Conservation (phyloP, 2,888 invertebrate species). For the Aphidoletes aphidimyza region DNA sequence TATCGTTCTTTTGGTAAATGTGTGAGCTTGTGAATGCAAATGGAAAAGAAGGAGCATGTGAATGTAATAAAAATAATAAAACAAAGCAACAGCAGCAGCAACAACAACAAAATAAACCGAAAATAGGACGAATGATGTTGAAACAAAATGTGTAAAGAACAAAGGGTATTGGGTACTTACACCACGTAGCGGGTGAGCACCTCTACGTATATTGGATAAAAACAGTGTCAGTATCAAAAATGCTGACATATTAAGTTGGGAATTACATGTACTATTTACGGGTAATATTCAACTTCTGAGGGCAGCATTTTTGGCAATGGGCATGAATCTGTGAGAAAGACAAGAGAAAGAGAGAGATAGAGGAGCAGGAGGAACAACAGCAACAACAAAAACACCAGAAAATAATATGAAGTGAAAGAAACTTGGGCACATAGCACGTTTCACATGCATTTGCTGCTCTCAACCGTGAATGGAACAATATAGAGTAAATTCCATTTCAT, state of each 20-base stretch:
- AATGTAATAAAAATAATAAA: background rate
- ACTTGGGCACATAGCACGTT: no score
- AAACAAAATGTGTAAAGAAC: constrained; percentile 13
- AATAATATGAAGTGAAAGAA: no score
- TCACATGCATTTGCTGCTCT: no score
- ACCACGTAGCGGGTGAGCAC: no score
- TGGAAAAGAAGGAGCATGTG: background rate
- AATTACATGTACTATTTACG: constrained; percentile 36
- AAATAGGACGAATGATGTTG: constrained; percentile 15
- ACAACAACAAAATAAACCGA: no score
- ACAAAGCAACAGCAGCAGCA: no score
- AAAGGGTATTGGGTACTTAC: background rate
- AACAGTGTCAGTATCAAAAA: constrained; percentile 31
- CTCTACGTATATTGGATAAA: background rate
- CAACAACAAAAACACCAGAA: no score
- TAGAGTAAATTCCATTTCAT: no score
- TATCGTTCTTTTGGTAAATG: background rate
- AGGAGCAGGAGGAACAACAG: background rate
- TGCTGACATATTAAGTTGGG: constrained; percentile 36
- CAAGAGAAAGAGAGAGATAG: background rate
- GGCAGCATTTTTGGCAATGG: background rate
- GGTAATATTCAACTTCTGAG: constrained; percentile 18
- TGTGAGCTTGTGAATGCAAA: background rate
- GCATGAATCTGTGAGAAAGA: background rate
- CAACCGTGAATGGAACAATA: no score